Percentiles rank a stretch among this genome's conserved stretches.
These are phyloP conservation scores for Megalurothrips usitatus DNA, from an alignment of 2,888 invertebrate genomes.

Conservation along the genomic window DNA sequence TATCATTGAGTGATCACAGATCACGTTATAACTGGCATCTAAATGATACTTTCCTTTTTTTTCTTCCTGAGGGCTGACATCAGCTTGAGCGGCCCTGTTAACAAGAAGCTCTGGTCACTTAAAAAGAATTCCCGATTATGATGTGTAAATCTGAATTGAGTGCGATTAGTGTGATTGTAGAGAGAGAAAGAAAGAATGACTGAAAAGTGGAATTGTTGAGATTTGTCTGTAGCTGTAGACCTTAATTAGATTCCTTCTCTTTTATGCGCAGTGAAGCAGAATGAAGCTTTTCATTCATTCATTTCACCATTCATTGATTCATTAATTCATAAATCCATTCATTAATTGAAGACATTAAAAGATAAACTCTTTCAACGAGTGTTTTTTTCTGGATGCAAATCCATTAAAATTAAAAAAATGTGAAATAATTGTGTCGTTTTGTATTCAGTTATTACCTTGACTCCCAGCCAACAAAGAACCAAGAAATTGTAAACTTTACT, in stretches of 20 bases:
- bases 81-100: background rate
- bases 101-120: constrained; percentile 24
- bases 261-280: constrained; percentile 1
- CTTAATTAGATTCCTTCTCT: constrained; percentile 13
- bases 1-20: background rate
- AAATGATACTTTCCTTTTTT: background rate
- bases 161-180: constrained; percentile 17
- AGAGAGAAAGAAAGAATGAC: constrained; percentile 26
- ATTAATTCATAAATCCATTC: background rate
- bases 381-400: constrained; percentile 14
- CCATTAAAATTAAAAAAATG: background rate
- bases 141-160: constrained; percentile 5
- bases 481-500: too few species aligned
- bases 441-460: background rate
- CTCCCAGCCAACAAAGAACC: background rate
- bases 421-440: background rate
- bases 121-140: background rate
- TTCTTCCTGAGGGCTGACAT: background rate
- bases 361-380: constrained; percentile 11
- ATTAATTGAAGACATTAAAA: background rate
- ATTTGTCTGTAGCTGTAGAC: constrained; percentile 11
- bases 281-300: constrained; percentile 4
- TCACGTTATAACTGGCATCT: background rate
- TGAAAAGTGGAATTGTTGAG: constrained; percentile 22
- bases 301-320: background rate